Evolutionary conservation across 64 coral and sea anemone genomes (phyloP).

Genomic region (Stylophora pistillata): DNA sequence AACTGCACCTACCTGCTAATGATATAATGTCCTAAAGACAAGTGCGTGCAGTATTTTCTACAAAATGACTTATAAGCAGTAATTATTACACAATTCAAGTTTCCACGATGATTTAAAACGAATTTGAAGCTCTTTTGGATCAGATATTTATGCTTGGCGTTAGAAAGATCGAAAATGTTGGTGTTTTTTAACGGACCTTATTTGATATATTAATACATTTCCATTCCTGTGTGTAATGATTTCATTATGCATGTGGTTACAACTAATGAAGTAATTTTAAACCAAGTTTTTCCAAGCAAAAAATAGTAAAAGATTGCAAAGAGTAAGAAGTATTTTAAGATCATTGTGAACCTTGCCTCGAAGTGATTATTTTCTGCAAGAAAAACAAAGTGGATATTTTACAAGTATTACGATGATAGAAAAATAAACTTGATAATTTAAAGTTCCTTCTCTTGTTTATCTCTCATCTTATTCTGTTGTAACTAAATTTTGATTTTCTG

Average conservation of each 20-base stretch:
- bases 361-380: neutral
- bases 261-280: too few species aligned
- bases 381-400: neutral
- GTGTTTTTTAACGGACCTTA: neutral
- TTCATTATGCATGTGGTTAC: too few species aligned
- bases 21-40: neutral
- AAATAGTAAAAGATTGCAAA: neutral
- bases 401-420: neutral
- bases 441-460: neutral
- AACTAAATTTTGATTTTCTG: neutral
- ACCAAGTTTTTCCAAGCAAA: neutral
- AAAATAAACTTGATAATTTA: conserved; percentile 8
- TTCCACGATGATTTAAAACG: neutral
- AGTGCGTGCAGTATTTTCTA: neutral
- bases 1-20: neutral
- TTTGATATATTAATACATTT: too few species aligned
- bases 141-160: neutral
- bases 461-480: neutral
- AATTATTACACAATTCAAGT: neutral
- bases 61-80: neutral
- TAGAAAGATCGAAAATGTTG: neutral
- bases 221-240: too few species aligned
- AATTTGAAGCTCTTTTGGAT: neutral
- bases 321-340: neutral
- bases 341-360: neutral